Base-by-base conservation (phyloP, 2,113 vertebrate species). In the Leucopternis melanops region DNA sequence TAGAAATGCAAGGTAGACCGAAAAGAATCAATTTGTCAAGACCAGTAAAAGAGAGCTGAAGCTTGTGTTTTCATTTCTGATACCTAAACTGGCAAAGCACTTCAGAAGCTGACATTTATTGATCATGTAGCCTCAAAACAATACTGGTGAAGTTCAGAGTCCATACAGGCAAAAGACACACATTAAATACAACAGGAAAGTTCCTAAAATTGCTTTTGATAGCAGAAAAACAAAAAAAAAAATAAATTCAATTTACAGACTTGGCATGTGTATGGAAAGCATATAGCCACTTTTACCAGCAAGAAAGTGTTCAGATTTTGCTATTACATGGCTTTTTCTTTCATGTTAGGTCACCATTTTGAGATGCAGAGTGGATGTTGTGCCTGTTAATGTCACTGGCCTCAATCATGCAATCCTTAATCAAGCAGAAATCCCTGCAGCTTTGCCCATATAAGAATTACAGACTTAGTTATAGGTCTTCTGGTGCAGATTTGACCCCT, bases 381-480 rank as follows among this genome's bases (percentile, higher is more conserved):
- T 80, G 83, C 78, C 73, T 85, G 65, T 80, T 96, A 94, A 96
- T 94, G 96, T 92, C 94, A 93, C 49, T 75, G 90, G 94, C 88
- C 87, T 92, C 93, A 84, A 97, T 96, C 95, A 95, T 34, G 38
- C 81, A 91, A 77, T 73, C 91, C 91, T 91, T 96, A 92, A 85
- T 91, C 94, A 88, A 91, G 92, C 86, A 97, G 92, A 97, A 97
- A 94, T 86, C 91, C 95, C 97, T 63, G 78, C 91, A 92, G 96
- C 89, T 77, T 78, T 91, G 78, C 84, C 91, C 87, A 91, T 67
- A 57, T 38, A 77, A 91, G 86, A 93, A 91, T 94, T 94, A 94
- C 70, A 89, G 88, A 69, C 73, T 80, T 49, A 72, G 89, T 91
- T 88, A 94, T 72, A 83, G 92, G 93, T 65, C 89, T 95, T 81